Base-by-base conservation (phyloP, 2,797 vertebrate genomes). In the Trachops cirrhosus region DNA sequence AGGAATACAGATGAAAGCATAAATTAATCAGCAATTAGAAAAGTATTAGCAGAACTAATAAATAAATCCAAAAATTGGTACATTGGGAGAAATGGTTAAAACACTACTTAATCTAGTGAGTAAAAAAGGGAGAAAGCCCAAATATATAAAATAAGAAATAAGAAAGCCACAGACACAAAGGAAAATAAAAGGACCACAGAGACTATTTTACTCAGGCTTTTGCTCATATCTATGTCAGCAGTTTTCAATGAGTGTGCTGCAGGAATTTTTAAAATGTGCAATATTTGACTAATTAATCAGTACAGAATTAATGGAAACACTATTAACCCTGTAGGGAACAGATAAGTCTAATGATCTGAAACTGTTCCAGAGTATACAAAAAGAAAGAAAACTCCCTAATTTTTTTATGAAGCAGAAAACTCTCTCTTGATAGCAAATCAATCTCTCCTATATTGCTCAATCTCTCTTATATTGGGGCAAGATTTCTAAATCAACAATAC, bases 401-500 rank as follows among this genome's bases (percentile, higher is more conserved):
- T 82, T 82, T 82, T 37, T 41, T 59, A 41, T 80, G 26, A 59
- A 80, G 54, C 54, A 80, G 68, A 87, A 86, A 91, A 57, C 34
- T 93, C 52, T 54, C 7, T 54, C 52, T 54, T 9, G 52, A 93
- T 26, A 68, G 24, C 19, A 52, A 21, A 83, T 34, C 16, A 77
- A 64, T 77, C n/a, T 73, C 79, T 80, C 37, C 44, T 24, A 50
- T 22, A 39, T 21, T 71, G 11, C 19, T 67, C 90, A 92, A 24
- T 54, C 37, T 64, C 16, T 73, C 44, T 89, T 62, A 86, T 9
- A 96, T 0, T 93, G 22, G 90, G 70, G 22, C 19, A 37, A 85
- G 14, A 83, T 74, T 64, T 95, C 73, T 89, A 85, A 93, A 44
- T 62, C 68, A 94, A 93, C 26, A 29, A 26, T 62, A 62, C 57